Evolutionary conservation across 2,113 vertebrate genomes (phyloP), one percentile per base, ranked within the genome.

Genomic region (Megalops atlanticus): DNA sequence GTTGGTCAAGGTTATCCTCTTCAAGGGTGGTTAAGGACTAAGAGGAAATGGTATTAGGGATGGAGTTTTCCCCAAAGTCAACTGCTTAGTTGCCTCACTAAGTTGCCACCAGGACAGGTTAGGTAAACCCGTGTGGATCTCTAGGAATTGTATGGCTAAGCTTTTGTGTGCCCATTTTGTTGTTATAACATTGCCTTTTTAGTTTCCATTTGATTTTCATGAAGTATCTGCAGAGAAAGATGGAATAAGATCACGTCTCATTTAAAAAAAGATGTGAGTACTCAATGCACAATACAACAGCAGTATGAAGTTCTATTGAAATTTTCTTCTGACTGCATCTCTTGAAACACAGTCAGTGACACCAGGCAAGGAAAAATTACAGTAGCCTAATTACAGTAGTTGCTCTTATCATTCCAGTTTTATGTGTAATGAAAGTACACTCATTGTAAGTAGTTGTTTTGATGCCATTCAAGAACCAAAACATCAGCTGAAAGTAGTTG

Each of bases 1-100:
- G 31, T 47, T 78, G 31, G 58, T 79, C 80, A 84, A 79, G 77
- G 41, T 74, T 72, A 79, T 83, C 73, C 54, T 71, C 8, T 68
- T 74, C 69, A 74, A 49, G 68, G 69, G n/a, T 74, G 49, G 74
- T 27, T 78, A 47, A 64, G 38, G 33, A n/a, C 21, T 68, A 74
- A 58, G 6, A 14, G 31, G 35, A 40, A 40, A 81, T 58, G 27
- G 11, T 79, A 41, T 79, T 70, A 69, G 33, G 36, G n/a, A 27
- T 68, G 52, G 27, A 33, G 15, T 54, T 77, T 81, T 38, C 38
- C 16, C 16, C 0, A 71, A 27, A 36, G 18, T 80, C 52, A 38
- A 27, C 54, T n/a, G 7, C 33, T 47, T 24, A 18, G 71, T 52
- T 52, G n/a, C 27, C 8, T 27, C n/a, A n/a, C 52, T 76, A 45